phyloP scores from a whole-genome alignment of 2,113 vertebrate species.

The Heptranchias perlo region DNA sequence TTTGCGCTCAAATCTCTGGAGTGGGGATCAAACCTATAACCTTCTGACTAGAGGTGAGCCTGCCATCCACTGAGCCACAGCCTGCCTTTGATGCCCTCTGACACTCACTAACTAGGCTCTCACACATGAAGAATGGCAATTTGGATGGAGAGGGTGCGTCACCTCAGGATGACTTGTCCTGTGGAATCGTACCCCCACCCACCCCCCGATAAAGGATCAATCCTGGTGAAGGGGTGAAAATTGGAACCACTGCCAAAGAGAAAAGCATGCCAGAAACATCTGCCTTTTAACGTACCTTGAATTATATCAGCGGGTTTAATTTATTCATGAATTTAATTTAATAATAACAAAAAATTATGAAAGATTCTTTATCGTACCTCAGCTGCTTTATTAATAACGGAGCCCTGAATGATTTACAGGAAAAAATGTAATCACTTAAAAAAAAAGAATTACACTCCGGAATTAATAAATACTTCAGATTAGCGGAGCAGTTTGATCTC shows the following conservation, averaged over 20 bases:
- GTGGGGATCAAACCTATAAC: too few relatives aligned
- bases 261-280: too few relatives aligned
- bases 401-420: background rate
- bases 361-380: background rate
- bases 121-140: too few relatives aligned
- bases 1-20: too few relatives aligned
- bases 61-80: too few relatives aligned
- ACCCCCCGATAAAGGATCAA: background rate
- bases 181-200: background rate
- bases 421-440: background rate
- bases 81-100: too few relatives aligned
- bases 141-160: background rate
- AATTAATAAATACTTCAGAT: conserved; percentile 28
- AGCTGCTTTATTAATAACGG: conserved; percentile 12
- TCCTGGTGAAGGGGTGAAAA: background rate
- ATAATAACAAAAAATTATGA: background rate
- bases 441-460: background rate
- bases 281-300: background rate
- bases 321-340: conserved; percentile 1
- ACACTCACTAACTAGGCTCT: too few relatives aligned
- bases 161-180: background rate
- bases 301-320: background rate
- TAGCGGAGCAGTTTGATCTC: background rate
- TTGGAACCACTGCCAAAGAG: background rate
- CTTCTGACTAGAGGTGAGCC: too few relatives aligned